phyloP scores from a whole-genome alignment of 2,113 vertebrate species.

The Leptocoma aspasia region DNA sequence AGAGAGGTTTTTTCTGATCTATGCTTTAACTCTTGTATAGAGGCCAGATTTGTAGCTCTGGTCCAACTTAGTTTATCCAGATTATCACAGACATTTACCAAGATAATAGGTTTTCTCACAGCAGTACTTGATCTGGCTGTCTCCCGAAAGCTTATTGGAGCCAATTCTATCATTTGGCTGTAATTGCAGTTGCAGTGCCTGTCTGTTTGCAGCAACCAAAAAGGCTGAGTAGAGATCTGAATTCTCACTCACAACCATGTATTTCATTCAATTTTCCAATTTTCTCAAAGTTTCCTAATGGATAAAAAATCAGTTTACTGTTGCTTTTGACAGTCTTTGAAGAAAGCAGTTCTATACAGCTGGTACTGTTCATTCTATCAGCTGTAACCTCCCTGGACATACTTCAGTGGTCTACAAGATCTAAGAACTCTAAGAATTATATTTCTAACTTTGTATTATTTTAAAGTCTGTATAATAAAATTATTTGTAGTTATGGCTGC shows the following conservation, averaged over 20 bases:
- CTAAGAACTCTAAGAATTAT: background rate
- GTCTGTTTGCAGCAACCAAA: background rate
- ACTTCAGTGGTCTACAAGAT: background rate
- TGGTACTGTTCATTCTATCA: accelerated
- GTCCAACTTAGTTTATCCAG: background rate
- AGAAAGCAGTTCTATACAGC: background rate
- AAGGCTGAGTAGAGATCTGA: background rate
- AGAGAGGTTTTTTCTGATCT: background rate
- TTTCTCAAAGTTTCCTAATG: background rate
- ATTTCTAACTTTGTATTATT: background rate
- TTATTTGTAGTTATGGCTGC: background rate
- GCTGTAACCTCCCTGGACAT: background rate
- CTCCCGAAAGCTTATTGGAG: background rate
- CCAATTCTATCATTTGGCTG: background rate
- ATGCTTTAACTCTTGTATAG: background rate
- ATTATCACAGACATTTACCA: background rate
- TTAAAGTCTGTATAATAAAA: background rate
- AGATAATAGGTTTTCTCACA: background rate
- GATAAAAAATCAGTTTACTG: background rate
- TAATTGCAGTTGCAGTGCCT: background rate
- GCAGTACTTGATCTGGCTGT: background rate
- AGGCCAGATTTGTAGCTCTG: background rate
- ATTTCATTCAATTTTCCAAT: background rate
- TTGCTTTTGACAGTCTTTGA: background rate
- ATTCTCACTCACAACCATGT: background rate